These are phyloP conservation scores for Piliocolobus tephrosceles DNA, from an alignment of 2,113 vertebrate species.

Conservation along the genomic window DNA sequence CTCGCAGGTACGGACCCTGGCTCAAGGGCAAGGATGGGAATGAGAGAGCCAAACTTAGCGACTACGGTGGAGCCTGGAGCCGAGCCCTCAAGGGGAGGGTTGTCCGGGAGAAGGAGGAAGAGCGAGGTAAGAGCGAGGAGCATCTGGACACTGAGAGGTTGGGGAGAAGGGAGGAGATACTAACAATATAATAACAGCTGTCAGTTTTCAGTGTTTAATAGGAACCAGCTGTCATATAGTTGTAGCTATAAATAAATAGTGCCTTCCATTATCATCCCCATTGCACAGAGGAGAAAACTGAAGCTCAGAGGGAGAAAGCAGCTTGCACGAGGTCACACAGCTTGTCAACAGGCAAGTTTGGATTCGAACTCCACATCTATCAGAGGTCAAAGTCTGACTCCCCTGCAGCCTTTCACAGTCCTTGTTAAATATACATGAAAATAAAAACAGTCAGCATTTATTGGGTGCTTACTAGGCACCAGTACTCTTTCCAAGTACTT, in stretches of 20 bases:
- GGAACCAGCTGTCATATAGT: neutral
- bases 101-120: constrained; percentile 91
- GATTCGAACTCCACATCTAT: neutral
- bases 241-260: accelerated
- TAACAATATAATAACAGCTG: no score
- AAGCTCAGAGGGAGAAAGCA: neutral
- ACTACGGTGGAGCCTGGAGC: constrained; percentile 87
- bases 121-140: constrained; percentile 87
- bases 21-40: constrained; percentile 85
- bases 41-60: constrained; percentile 80
- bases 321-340: neutral
- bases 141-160: neutral
- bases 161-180: neutral
- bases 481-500: neutral
- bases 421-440: neutral
- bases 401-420: neutral
- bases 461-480: neutral
- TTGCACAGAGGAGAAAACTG: neutral
- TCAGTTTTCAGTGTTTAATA: neutral
- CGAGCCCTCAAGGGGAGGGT: constrained; percentile 87
- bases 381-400: neutral
- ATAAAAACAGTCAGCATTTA: neutral
- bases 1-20: constrained; percentile 88
- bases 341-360: neutral
- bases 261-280: accelerated